These are phyloP conservation scores for Ostrea denselamellosa DNA, from an alignment of 1,140 invertebrate genomes.

Conservation along the genomic window DNA sequence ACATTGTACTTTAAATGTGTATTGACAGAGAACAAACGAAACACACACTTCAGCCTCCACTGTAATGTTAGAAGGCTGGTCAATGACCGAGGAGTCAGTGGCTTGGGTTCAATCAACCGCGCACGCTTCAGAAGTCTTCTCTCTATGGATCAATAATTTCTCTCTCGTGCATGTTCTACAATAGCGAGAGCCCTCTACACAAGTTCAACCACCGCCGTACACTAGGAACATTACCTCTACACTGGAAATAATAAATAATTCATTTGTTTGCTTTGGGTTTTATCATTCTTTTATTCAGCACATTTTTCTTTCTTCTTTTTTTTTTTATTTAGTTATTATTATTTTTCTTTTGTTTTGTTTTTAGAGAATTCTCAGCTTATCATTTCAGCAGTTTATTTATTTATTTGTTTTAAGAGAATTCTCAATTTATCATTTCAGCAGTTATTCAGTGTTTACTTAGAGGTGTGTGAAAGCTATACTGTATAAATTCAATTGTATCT, in stretches of 20 bases:
- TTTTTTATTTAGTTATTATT: too few species aligned
- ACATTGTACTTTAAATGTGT: too few species aligned
- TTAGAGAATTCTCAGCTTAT: too few species aligned
- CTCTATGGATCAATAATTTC: slow-evolving; percentile 27
- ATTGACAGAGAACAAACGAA: too few species aligned
- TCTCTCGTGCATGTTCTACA: neutral
- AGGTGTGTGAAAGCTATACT: neutral
- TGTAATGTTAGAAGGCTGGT: neutral
- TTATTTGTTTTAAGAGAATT: too few species aligned
- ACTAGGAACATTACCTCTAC: neutral
- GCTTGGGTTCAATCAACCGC: slow-evolving; percentile 13
- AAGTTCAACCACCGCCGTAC: neutral
- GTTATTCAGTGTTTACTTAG: too few species aligned
- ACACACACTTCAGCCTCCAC: too few species aligned
- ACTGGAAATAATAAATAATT: neutral
- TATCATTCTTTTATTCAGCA: neutral
- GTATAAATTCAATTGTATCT: neutral
- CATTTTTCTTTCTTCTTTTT: neutral
- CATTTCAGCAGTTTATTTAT: too few species aligned
- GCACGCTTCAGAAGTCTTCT: neutral
- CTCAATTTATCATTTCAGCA: too few species aligned
- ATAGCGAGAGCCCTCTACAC: neutral
- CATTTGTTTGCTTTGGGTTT: slow-evolving; percentile 12
- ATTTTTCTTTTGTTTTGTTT: too few species aligned
- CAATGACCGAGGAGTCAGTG: neutral